These are phyloP conservation scores for Chelmon rostratus DNA, from an alignment of 2,797 vertebrate species.

Conservation along the genomic window DNA sequence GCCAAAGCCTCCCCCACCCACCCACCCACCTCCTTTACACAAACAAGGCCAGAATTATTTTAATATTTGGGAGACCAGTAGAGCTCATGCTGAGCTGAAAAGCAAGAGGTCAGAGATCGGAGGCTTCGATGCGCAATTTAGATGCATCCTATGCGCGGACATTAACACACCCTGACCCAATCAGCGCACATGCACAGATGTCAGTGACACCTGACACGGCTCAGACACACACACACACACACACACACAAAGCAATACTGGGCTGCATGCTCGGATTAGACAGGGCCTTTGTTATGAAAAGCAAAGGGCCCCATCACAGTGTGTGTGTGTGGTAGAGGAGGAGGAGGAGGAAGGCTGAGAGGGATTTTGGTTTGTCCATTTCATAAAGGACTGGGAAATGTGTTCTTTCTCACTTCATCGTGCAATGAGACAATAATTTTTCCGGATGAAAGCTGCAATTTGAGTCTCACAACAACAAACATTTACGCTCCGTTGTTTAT, in stretches of 20 bases:
- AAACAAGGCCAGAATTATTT: background rate
- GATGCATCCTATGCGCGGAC: slow-evolving; percentile 23
- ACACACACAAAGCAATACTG: slow-evolving; percentile 50
- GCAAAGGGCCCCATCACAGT: slow-evolving; percentile 68
- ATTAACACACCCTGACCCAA: slow-evolving; percentile 11
- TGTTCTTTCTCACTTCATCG: slow-evolving; percentile 38
- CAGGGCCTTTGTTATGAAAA: slow-evolving; percentile 85
- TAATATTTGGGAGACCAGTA: slow-evolving; percentile 1
- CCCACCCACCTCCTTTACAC: background rate
- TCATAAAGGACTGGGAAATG: slow-evolving; percentile 44
- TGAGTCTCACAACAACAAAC: background rate
- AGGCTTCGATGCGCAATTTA: slow-evolving; percentile 36
- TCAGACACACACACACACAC: slow-evolving; percentile 34
- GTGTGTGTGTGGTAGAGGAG: slow-evolving; percentile 6
- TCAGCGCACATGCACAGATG: slow-evolving; percentile 76
- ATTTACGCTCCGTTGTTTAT: background rate
- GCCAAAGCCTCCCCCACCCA: slow-evolving; percentile 35
- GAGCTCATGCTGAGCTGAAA: background rate
- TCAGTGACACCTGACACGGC: slow-evolving; percentile 84
- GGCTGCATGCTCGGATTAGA: slow-evolving; percentile 73
- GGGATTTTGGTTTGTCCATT: slow-evolving; percentile 46
- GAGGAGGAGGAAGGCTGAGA: slow-evolving; percentile 26
- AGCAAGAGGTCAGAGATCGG: slow-evolving; percentile 22
- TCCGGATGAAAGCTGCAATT: background rate
- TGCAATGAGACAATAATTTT: slow-evolving; percentile 25